Percentiles rank a stretch among this genome's conserved stretches.
phyloP scores from a whole-genome alignment of 2,113 vertebrate species.

The Pseudois nayaur region DNA sequence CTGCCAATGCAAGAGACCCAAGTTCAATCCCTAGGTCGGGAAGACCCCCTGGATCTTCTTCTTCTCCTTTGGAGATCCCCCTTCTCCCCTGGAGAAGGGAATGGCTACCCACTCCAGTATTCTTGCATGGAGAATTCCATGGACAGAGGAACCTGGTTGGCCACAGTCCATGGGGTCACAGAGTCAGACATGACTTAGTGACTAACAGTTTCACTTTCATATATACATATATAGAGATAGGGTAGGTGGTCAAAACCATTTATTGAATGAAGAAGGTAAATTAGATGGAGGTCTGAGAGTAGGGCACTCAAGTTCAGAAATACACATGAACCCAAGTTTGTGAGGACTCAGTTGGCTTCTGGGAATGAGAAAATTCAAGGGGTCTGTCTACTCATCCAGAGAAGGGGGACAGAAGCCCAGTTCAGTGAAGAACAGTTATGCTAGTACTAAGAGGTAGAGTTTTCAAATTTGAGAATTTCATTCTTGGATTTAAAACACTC shows the following conservation, averaged over 20 bases:
- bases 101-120: neutral
- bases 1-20: neutral
- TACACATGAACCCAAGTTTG: neutral
- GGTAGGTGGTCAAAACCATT: neutral
- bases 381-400: neutral
- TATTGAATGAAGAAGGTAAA: neutral
- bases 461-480: neutral
- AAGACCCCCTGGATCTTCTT: neutral
- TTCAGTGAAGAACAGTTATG: neutral
- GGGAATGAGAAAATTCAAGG: neutral
- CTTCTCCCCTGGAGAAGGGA: neutral
- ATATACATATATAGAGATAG: neutral
- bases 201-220: neutral
- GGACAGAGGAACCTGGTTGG: neutral
- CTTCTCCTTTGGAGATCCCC: neutral
- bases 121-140: neutral
- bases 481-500: neutral
- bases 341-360: neutral
- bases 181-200: neutral
- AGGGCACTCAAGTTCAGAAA: neutral
- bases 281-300: neutral
- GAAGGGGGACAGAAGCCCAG: neutral
- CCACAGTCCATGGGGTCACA: neutral
- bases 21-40: accelerated
- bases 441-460: neutral